phyloP scores from a whole-genome alignment of 2,113 vertebrate species.

The Chiloscyllium plagiosum region DNA sequence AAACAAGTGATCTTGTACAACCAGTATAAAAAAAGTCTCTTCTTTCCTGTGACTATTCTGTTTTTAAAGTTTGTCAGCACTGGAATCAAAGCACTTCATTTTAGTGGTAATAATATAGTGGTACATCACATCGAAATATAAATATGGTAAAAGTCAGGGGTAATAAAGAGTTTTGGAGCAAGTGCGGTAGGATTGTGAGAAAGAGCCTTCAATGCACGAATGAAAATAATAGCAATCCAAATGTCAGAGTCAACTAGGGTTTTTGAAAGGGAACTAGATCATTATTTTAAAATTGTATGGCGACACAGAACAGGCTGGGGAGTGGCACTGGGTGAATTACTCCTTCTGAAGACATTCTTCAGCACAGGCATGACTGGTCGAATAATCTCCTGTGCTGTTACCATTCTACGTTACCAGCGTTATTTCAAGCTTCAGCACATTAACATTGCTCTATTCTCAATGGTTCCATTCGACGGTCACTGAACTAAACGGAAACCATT shows the following conservation, averaged over 20 bases:
- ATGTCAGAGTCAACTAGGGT: neutral
- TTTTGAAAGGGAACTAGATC: neutral
- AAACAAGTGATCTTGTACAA: too few species aligned
- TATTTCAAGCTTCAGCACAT: neutral
- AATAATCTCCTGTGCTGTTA: neutral
- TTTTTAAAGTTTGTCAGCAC: neutral
- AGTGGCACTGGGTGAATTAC: neutral
- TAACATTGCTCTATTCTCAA: neutral
- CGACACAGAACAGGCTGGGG: too few species aligned
- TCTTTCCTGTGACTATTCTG: neutral
- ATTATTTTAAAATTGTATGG: neutral
- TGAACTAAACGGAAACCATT: neutral
- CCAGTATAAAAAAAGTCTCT: neutral
- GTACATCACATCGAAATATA: neutral
- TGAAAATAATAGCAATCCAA: neutral
- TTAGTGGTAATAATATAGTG: neutral
- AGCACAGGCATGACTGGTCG: neutral
- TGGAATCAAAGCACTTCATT: neutral
- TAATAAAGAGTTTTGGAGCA: neutral
- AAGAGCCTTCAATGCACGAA: neutral
- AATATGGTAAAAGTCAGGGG: neutral
- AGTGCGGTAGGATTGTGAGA: neutral
- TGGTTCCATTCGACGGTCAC: too few species aligned
- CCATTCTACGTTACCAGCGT: neutral
- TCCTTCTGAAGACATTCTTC: neutral